Conservation (phyloP, 2,113 vertebrate genomes). For the Salvelinus fontinalis region DNA sequence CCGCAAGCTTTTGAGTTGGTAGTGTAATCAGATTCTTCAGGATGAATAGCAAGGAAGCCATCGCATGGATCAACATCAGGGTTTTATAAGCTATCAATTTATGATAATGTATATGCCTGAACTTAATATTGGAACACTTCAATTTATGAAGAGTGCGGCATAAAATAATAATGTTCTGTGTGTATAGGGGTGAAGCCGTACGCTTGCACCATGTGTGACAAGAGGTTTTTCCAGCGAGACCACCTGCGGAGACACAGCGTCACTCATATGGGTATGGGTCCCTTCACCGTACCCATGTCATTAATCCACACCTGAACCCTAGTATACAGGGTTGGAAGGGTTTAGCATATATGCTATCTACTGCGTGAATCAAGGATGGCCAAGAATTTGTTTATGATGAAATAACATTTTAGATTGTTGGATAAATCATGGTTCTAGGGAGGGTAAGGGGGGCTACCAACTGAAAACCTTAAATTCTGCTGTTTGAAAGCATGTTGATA, state of each 20-base stretch:
- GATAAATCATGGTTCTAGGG: no score
- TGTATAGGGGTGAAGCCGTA: conserved; percentile 95
- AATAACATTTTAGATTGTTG: no score
- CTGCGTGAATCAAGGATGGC: no score
- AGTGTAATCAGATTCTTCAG: not conserved
- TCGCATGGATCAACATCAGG: not conserved
- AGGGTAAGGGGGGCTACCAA: no score
- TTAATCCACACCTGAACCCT: no score
- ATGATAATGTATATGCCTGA: not conserved
- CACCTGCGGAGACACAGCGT: conserved; percentile 96
- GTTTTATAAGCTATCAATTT: not conserved
- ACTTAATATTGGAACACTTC: not conserved
- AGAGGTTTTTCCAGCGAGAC: conserved; percentile 98
- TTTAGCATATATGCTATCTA: not conserved
- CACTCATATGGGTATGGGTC: conserved; percentile 87
- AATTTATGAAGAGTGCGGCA: not conserved
- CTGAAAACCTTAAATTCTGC: no score
- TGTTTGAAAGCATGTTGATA: no score
- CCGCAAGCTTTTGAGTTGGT: no score
- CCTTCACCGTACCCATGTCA: conserved; percentile 1
- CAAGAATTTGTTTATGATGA: no score
- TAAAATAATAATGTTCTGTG: conserved; percentile 52
- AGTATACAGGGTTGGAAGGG: not conserved
- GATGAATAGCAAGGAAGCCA: not conserved
- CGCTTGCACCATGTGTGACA: conserved; percentile 92